Conservation (phyloP, 2,797 vertebrate species). For the Dermochelys coriacea region DNA sequence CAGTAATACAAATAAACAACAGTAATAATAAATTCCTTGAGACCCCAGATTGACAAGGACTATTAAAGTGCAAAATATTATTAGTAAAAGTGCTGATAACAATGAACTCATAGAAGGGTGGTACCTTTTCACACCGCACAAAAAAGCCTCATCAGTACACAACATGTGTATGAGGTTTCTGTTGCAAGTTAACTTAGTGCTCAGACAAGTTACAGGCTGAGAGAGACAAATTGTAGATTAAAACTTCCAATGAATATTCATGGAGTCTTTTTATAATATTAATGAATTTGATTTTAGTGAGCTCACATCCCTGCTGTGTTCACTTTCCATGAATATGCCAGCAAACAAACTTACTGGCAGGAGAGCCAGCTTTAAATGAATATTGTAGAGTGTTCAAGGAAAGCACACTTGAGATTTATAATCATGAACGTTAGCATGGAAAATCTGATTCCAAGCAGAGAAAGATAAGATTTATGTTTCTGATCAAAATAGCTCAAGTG, state of each 20-base stretch:
- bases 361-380: constrained; percentile 29
- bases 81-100: not conserved
- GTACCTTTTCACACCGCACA: not conserved
- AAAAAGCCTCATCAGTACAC: not conserved
- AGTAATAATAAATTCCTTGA: not conserved
- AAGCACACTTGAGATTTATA: constrained; percentile 49
- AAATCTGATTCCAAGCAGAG: constrained; percentile 52
- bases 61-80: not conserved
- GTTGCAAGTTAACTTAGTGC: not conserved
- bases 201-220: not conserved
- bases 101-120: not conserved
- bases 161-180: not conserved
- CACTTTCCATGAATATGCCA: not conserved
- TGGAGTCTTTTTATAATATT: no score
- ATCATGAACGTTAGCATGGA: constrained; percentile 63
- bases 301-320: not conserved
- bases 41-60: not conserved
- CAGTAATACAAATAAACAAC: not conserved
- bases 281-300: not conserved
- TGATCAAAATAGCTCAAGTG: constrained; percentile 54
- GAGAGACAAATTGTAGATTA: not conserved
- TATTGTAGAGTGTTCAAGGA: constrained; percentile 47
- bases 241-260: not conserved
- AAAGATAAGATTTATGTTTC: constrained; percentile 54
- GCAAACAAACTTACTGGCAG: constrained; percentile 4